These are phyloP conservation scores for Chitala chitala DNA, from an alignment of 2,113 vertebrate genomes.

Conservation along the genomic window DNA sequence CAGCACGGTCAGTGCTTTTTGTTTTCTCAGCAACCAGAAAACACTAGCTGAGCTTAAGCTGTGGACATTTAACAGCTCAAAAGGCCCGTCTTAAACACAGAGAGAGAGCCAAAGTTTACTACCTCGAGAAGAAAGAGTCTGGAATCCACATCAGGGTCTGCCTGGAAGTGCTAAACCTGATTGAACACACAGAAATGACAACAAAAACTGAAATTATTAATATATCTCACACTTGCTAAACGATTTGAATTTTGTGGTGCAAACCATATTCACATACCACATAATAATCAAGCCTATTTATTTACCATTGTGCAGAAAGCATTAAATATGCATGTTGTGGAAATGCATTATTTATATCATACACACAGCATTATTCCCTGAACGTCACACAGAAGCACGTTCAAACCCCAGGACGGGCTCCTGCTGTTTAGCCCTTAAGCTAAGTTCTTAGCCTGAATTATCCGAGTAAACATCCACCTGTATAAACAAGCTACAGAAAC, in stretches of 20 bases:
- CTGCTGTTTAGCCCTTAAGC: conserved; percentile 9
- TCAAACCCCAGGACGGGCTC: neutral
- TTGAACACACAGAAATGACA: conserved; percentile 28
- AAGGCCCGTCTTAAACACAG: neutral
- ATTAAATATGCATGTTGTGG: neutral
- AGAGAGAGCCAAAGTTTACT: conserved; percentile 32
- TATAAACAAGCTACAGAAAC: neutral
- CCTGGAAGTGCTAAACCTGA: conserved; percentile 94
- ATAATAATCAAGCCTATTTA: neutral
- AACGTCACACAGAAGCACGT: neutral
- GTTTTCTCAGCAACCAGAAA: too few relatives aligned
- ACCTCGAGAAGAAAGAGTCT: conserved; percentile 99
- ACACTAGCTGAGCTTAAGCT: neutral
- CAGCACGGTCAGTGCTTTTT: neutral
- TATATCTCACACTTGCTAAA: neutral
- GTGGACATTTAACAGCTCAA: neutral
- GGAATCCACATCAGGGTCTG: conserved; percentile 98
- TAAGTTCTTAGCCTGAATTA: neutral
- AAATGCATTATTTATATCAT: neutral
- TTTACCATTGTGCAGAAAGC: neutral
- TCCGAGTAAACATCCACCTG: neutral
- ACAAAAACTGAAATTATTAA: neutral
- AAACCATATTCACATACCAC: neutral
- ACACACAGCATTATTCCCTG: neutral
- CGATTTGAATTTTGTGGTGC: neutral